phyloP scores from a whole-genome alignment of 2,113 vertebrate species.

The Junco hyemalis region DNA sequence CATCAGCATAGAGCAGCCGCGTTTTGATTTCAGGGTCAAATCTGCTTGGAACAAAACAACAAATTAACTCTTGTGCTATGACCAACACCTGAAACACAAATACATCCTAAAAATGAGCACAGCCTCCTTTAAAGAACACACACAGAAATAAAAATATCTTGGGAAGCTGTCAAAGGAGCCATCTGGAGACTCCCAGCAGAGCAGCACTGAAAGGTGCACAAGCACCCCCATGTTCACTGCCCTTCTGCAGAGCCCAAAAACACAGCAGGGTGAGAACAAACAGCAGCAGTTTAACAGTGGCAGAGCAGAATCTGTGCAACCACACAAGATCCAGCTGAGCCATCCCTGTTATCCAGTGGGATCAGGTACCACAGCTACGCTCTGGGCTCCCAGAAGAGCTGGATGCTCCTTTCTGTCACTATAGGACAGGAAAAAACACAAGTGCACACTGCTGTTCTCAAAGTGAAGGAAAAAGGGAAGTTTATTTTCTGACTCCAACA shows the following conservation, averaged over 20 bases:
- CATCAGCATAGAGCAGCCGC: not conserved
- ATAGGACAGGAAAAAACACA: too few relatives aligned
- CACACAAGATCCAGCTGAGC: constrained; percentile 20
- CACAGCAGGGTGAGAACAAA: not conserved
- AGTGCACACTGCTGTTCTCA: too few relatives aligned
- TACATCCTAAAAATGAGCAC: not conserved
- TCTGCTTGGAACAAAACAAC: not conserved
- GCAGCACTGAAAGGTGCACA: not conserved
- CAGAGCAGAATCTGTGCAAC: not conserved
- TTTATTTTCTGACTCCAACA: too few relatives aligned
- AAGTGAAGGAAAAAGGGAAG: too few relatives aligned
- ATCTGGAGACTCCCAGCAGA: constrained; percentile 29
- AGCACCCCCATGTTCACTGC: not conserved
- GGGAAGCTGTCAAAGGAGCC: constrained; percentile 34
- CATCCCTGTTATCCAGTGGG: not conserved
- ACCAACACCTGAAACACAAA: not conserved
- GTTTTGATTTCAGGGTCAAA: not conserved
- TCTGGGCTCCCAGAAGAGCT: not conserved
- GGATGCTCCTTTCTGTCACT: not conserved
- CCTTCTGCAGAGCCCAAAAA: not conserved
- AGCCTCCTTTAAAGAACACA: not conserved
- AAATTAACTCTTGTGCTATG: not conserved
- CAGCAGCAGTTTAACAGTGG: not conserved
- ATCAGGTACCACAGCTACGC: not conserved
- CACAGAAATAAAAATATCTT: constrained; percentile 14